Evolutionary conservation across 2,113 vertebrate genomes (phyloP), one percentile per base, ranked within the genome.

Genomic region (Micronisus gabar): DNA sequence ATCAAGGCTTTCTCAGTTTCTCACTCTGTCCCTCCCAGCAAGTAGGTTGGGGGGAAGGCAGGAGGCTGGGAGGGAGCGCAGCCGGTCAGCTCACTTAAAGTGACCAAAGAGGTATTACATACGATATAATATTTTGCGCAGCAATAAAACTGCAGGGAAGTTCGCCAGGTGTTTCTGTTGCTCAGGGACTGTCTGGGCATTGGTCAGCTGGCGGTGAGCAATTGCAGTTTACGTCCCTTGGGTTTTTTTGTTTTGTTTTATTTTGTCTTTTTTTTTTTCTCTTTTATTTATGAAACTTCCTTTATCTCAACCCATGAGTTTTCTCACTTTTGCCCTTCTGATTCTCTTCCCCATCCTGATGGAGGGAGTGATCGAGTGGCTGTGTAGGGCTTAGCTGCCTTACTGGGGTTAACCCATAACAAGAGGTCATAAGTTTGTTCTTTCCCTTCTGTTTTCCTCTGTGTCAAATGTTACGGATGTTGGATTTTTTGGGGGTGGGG

Each of bases 41-140:
- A 75, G 63, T 50, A 70, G 13, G 6, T 9, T 78, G 36, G 4
- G 32, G 15, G 15, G 9, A 38, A 21, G 22, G 18, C 36, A 58
- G 29, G 63, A 70, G 43, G 15, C 18, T 68, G 62, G 18, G 34
- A 66, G n/a, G 21, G 14, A 15, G 23, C 16, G 52, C 58, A 38
- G 45, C 17, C 0, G 0, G 32, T 83, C 50, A 61, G 58, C 52
- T 93, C 38, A 5, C 25, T 65, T 52, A 7, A 32, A 30, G 30
- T 45, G 58, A 40, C 43, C 11, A n/a, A n/a, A 59, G 25, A 11
- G 11, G 4, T 78, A 10, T 65, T 65, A 29, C 29, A 8, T 72
- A 27, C 3, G 2, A 11, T 72, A 11, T 2, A 36, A 27, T 21
- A 26, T 26, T 22, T 18, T 6, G 4, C 0, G 1, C 27, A 82